Evolutionary conservation across 2,888 invertebrate species (phyloP).

Genomic region (Osedax fenrisi): DNA sequence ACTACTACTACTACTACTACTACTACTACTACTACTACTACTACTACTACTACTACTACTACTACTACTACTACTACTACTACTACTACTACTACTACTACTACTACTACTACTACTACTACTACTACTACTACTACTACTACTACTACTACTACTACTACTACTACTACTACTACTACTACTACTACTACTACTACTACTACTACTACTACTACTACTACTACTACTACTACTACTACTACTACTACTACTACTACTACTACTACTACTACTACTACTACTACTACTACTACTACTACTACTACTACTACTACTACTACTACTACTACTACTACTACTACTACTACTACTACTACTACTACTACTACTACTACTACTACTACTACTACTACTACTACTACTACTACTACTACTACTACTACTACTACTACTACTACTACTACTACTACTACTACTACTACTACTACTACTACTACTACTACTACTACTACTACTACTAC

Average conservation of each 20-base stretch:
- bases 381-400: slow-evolving; percentile 10
- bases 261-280: slow-evolving; percentile 15
- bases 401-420: slow-evolving; percentile 7
- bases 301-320: slow-evolving; percentile 10
- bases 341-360: slow-evolving; percentile 7
- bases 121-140: slow-evolving; percentile 16
- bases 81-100: slow-evolving; percentile 13
- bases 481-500: slow-evolving; percentile 10
- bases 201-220: slow-evolving; percentile 15
- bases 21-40: slow-evolving; percentile 19
- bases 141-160: slow-evolving; percentile 15
- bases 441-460: slow-evolving; percentile 7
- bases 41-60: slow-evolving; percentile 15
- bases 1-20: slow-evolving; percentile 19
- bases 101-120: slow-evolving; percentile 15
- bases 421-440: slow-evolving; percentile 7
- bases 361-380: slow-evolving; percentile 10
- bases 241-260: slow-evolving; percentile 17
- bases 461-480: slow-evolving; percentile 7
- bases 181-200: slow-evolving; percentile 19
- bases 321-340: slow-evolving; percentile 7
- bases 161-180: slow-evolving; percentile 17
- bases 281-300: slow-evolving; percentile 14
- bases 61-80: slow-evolving; percentile 16
- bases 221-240: slow-evolving; percentile 16